Percentiles rank a stretch among this genome's conserved stretches.
Evolutionary conservation across 2,797 vertebrate genomes (phyloP).

Genomic region (Tokudaia muenninki): DNA sequence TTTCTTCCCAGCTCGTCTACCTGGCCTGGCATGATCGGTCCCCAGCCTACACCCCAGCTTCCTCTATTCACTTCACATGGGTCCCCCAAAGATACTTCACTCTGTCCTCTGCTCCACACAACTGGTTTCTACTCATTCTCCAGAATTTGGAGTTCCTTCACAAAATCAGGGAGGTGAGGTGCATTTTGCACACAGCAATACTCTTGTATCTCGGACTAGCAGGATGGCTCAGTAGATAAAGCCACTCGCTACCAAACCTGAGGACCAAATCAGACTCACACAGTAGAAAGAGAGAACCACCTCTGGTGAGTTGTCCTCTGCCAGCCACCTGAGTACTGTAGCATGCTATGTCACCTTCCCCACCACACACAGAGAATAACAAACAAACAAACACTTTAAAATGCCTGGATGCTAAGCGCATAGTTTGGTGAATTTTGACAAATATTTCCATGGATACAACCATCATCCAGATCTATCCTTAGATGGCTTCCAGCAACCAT

Average conservation of each 20-base stretch:
- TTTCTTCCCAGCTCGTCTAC: background rate
- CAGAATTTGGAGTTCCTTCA: background rate
- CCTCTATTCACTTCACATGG: background rate
- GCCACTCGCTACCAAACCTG: background rate
- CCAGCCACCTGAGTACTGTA: background rate
- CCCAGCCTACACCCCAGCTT: background rate
- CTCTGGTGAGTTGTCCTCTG: background rate
- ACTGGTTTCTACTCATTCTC: background rate
- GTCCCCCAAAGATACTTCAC: background rate
- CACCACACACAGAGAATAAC: background rate
- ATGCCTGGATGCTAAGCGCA: background rate
- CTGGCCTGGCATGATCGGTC: no score
- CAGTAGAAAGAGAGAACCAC: background rate
- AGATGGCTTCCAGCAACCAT: background rate
- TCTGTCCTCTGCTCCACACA: background rate
- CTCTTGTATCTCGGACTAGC: background rate
- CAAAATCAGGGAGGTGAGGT: background rate
- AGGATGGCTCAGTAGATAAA: background rate
- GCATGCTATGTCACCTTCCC: background rate
- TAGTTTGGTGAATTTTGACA: background rate
- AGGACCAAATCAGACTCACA: no score
- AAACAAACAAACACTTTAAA: background rate
- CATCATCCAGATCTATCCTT: background rate
- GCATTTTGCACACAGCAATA: background rate
- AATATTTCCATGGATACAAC: background rate